phyloP scores from a whole-genome alignment of 1,140 invertebrate genomes.

The Penaeus vannamei region DNA sequence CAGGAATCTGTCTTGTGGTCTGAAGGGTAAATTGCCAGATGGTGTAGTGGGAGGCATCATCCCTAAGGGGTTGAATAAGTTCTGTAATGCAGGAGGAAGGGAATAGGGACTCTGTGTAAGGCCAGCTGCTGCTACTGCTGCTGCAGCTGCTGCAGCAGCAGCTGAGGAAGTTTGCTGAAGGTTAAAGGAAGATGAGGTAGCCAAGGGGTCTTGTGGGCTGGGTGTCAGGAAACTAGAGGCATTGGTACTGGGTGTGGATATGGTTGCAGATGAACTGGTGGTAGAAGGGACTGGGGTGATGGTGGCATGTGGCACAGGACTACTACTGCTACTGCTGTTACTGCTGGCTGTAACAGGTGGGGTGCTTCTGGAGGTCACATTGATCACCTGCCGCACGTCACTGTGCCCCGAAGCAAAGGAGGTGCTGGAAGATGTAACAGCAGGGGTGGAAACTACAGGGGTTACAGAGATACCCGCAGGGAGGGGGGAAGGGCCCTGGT shows the following conservation, averaged over 20 bases:
- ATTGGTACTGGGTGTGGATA: slow-evolving; percentile 39
- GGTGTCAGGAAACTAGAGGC: slow-evolving; percentile 36
- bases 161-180: background rate
- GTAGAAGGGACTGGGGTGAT: slow-evolving; percentile 45
- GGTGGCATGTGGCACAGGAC: slow-evolving; percentile 41
- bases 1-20: slow-evolving; percentile 70
- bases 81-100: background rate
- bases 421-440: slow-evolving; percentile 22
- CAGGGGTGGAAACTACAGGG: slow-evolving; percentile 48
- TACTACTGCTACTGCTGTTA: slow-evolving; percentile 40
- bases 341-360: slow-evolving; percentile 39
- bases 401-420: background rate
- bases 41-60: slow-evolving; percentile 74
- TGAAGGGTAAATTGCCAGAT: slow-evolving; percentile 77
- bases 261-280: slow-evolving; percentile 12
- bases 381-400: slow-evolving; percentile 50
- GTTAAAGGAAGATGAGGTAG: slow-evolving; percentile 40
- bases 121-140: no score
- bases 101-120: slow-evolving; percentile 1
- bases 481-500: slow-evolving; percentile 45
- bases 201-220: slow-evolving; percentile 47
- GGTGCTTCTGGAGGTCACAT: slow-evolving; percentile 50
- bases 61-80: slow-evolving; percentile 6
- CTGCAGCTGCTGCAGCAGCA: no score
- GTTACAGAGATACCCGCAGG: slow-evolving; percentile 46